These are phyloP conservation scores for Apotomis turbidana DNA, from an alignment of 2,888 invertebrate species.

Conservation along the genomic window DNA sequence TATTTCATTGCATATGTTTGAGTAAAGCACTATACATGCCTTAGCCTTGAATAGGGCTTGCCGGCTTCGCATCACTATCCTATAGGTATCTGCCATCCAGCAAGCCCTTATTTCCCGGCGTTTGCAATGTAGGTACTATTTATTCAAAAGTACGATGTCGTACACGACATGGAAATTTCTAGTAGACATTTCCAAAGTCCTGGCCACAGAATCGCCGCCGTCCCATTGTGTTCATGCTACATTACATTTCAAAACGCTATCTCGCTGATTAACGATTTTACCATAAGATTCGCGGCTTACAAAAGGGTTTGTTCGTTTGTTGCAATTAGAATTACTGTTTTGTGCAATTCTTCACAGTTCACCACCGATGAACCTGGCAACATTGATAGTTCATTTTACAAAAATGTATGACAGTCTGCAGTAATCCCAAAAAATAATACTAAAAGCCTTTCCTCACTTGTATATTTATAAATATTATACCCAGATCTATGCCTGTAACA, in stretches of 20 bases:
- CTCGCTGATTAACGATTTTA: conserved; percentile 41
- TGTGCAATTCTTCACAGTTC: conserved; percentile 37
- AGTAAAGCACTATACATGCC: too few species aligned
- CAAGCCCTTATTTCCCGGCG: too few species aligned
- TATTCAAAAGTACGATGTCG: not conserved
- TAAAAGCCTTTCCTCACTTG: too few species aligned
- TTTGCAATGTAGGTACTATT: too few species aligned
- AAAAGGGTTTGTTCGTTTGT: conserved; percentile 41
- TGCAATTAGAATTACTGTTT: conserved; percentile 34
- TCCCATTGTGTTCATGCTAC: conserved; percentile 41
- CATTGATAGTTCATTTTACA: not conserved
- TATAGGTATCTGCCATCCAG: too few species aligned
- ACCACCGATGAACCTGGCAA: not conserved
- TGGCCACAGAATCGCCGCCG: conserved; percentile 15
- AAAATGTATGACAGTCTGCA: too few species aligned
- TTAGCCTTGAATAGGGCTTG: too few species aligned
- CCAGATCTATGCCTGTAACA: too few species aligned
- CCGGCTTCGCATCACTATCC: too few species aligned
- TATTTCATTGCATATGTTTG: too few species aligned
- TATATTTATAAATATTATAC: too few species aligned
- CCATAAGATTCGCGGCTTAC: conserved; percentile 41
- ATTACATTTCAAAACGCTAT: conserved; percentile 41
- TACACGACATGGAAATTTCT: not conserved
- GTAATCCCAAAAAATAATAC: too few species aligned
- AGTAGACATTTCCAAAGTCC: not conserved